Percentiles rank a stretch among this genome's conserved stretches.
Evolutionary conservation across 1,140 invertebrate species (phyloP).

Genomic region (honey bee (Apis mellifera)): DNA sequence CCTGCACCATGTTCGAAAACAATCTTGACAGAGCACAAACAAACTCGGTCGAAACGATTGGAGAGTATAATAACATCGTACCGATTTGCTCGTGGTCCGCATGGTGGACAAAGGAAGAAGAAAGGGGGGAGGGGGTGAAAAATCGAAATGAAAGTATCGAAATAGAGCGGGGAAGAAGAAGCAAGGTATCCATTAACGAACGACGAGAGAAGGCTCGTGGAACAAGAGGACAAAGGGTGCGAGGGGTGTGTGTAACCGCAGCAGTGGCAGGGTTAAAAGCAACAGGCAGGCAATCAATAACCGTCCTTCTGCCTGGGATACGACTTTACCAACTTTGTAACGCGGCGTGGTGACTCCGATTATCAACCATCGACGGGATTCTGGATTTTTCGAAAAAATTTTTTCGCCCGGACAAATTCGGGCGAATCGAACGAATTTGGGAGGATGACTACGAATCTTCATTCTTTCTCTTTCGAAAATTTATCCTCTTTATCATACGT

Average conservation of each 20-base stretch:
- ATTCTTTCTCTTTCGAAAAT: too few relatives aligned
- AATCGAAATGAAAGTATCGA: neutral
- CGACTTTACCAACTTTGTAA: slow-evolving; percentile 69
- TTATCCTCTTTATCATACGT: too few relatives aligned
- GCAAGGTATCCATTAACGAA: slow-evolving; percentile 43
- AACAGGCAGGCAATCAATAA: slow-evolving; percentile 80
- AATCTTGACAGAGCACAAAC: too few relatives aligned
- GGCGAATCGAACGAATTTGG: too few relatives aligned
- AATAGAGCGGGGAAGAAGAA: neutral
- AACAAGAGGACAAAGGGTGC: slow-evolving; percentile 28
- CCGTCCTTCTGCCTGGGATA: slow-evolving; percentile 66
- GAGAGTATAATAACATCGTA: too few relatives aligned
- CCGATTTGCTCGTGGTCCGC: too few relatives aligned
- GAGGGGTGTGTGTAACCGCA: slow-evolving; percentile 50
- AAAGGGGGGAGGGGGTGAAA: neutral
- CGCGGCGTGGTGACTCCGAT: neutral
- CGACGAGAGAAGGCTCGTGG: slow-evolving; percentile 17
- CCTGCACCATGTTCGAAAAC: too few relatives aligned
- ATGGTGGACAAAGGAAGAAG: too few relatives aligned
- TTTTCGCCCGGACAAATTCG: neutral
- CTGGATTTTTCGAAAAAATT: too few relatives aligned
- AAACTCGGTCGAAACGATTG: too few relatives aligned
- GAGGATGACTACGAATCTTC: too few relatives aligned
- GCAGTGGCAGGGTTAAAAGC: slow-evolving; percentile 71
- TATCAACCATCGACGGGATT: neutral